Conservation (phyloP, 2,888 invertebrate species). For the Vannuccia rotundouncinata region DNA sequence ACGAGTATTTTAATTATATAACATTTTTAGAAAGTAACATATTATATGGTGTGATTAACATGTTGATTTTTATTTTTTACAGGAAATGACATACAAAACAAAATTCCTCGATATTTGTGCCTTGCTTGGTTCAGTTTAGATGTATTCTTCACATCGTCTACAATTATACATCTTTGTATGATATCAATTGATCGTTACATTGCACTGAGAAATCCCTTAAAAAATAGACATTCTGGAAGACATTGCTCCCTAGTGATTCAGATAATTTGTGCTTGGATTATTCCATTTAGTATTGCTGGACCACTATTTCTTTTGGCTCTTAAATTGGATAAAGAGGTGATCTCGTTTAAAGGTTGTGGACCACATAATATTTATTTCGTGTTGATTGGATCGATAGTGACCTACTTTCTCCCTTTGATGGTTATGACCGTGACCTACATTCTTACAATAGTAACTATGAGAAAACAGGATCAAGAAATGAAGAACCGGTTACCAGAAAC, state of each 20-base stretch:
- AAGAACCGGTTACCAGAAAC: too few species aligned
- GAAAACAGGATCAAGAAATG: slow-evolving; percentile 37
- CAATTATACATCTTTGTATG: slow-evolving; percentile 44
- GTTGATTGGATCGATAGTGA: slow-evolving; percentile 43
- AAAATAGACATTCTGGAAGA: slow-evolving; percentile 42
- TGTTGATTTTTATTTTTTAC: too few species aligned
- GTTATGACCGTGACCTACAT: slow-evolving; percentile 45
- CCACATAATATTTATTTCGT: slow-evolving; percentile 45
- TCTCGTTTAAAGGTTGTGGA: slow-evolving; percentile 44
- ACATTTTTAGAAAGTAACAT: too few species aligned
- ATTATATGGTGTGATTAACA: too few species aligned
- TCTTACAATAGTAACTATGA: slow-evolving; percentile 43
- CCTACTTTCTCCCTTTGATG: slow-evolving; percentile 44
- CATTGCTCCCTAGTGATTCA: slow-evolving; percentile 42
- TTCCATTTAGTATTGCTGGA: slow-evolving; percentile 44
- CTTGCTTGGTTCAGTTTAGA: slow-evolving; percentile 45
- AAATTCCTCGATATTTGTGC: slow-evolving; percentile 42
- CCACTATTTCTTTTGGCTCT: slow-evolving; percentile 43
- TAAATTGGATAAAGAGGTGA: slow-evolving; percentile 32
- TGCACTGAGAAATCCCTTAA: slow-evolving; percentile 43
- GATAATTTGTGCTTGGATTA: slow-evolving; percentile 44
- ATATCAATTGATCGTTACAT: slow-evolving; percentile 45
- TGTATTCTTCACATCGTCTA: slow-evolving; percentile 45
- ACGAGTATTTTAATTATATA: too few species aligned
- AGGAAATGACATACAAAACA: too few species aligned